Evolutionary conservation across 2,888 invertebrate genomes (phyloP).

Genomic region (Ephialtes manifestator): DNA sequence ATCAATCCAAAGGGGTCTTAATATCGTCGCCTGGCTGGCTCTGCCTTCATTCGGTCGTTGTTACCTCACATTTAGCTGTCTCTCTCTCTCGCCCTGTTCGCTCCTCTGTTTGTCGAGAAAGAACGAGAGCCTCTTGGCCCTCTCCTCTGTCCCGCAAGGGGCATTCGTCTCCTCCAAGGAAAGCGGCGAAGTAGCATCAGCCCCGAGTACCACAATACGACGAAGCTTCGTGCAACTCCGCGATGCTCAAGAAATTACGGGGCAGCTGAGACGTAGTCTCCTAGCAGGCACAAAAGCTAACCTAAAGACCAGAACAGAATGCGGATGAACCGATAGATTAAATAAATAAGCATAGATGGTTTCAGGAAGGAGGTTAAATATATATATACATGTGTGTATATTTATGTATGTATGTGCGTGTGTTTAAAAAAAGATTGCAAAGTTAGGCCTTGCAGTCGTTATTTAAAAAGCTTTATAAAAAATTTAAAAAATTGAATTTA

Average conservation of each 20-base stretch:
- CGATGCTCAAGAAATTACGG: neutral
- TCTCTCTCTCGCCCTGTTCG: neutral
- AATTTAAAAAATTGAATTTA: too few species aligned
- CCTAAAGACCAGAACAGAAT: constrained; percentile 9
- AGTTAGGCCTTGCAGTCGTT: too few species aligned
- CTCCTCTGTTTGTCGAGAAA: neutral
- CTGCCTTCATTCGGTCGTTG: constrained; percentile 2
- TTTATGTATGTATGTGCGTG: too few species aligned
- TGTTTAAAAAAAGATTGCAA: too few species aligned
- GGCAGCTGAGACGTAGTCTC: neutral
- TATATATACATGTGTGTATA: too few species aligned
- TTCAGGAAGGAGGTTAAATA: neutral
- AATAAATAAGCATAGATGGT: constrained; percentile 29
- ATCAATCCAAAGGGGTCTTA: constrained; percentile 41
- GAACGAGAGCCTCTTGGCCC: neutral
- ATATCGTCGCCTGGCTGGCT: constrained; percentile 33
- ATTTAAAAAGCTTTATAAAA: too few species aligned
- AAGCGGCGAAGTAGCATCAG: constrained; percentile 9
- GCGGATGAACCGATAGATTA: constrained; percentile 17
- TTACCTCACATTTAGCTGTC: neutral
- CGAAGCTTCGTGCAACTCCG: neutral
- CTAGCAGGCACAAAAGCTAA: neutral
- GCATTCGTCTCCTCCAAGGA: constrained; percentile 15
- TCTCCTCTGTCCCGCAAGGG: neutral
- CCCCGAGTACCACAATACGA: neutral